phyloP scores from a whole-genome alignment of 2,113 vertebrate species.

The Ophiodon elongatus region DNA sequence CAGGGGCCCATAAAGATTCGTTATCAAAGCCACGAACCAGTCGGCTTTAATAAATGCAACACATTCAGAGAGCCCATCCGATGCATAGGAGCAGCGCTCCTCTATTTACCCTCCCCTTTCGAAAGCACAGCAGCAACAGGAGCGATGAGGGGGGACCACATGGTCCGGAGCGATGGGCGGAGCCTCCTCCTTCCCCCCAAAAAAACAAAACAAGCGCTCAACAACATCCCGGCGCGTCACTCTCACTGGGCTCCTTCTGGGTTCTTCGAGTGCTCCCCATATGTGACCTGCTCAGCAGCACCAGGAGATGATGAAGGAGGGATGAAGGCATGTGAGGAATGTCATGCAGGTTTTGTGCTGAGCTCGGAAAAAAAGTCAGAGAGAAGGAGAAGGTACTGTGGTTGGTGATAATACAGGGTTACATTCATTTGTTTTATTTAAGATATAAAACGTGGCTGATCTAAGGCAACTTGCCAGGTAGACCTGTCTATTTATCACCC shows the following conservation, averaged over 20 bases:
- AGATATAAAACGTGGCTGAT: neutral
- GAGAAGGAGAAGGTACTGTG: neutral
- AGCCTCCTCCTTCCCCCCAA: conserved; percentile 38
- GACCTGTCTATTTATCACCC: neutral
- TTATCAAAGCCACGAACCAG: neutral
- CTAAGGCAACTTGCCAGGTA: neutral
- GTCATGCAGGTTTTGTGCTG: conserved; percentile 37
- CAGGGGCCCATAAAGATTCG: conserved; percentile 15
- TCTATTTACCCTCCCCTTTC: neutral
- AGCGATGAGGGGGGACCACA: neutral
- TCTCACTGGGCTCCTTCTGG: conserved; percentile 27
- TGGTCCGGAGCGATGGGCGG: conserved; percentile 45
- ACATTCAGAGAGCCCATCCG: neutral
- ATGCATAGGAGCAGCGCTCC: neutral
- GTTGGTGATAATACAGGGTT: neutral
- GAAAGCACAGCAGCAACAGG: conserved; percentile 45
- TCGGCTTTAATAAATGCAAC: too few relatives aligned
- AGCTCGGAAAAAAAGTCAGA: conserved; percentile 13
- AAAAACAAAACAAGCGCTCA: neutral
- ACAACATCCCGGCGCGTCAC: conserved; percentile 52
- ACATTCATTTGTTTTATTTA: neutral
- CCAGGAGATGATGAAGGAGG: neutral
- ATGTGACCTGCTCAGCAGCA: neutral
- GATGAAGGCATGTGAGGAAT: conserved; percentile 53
- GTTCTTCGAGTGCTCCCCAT: conserved; percentile 28